Percentiles rank a stretch among this genome's conserved stretches.
Evolutionary conservation across 1,140 invertebrate species (phyloP).

Genomic region (Coptotermes formosanus): DNA sequence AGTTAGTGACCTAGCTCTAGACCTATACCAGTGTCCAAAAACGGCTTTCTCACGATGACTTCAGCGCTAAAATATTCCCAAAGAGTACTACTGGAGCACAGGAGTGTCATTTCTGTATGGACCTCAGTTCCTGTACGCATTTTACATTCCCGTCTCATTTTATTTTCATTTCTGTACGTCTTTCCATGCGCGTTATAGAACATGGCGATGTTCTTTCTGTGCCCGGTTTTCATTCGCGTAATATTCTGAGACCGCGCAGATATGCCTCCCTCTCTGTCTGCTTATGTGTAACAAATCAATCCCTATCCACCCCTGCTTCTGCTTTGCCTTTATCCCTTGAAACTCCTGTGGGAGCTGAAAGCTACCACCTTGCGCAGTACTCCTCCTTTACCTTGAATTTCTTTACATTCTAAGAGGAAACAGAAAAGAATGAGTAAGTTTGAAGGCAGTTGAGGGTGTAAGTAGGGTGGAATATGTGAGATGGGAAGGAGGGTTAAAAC

Average conservation of each 20-base stretch:
- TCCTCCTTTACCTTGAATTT: background rate
- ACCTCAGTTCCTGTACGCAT: too few species aligned
- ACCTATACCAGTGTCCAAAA: too few species aligned
- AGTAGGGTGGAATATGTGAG: slow-evolving; percentile 12
- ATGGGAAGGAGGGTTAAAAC: background rate
- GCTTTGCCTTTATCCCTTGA: background rate
- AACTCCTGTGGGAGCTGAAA: slow-evolving; percentile 7
- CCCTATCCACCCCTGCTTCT: background rate
- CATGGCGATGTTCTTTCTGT: background rate
- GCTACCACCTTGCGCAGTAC: background rate
- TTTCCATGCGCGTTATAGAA: too few species aligned
- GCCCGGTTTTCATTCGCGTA: background rate
- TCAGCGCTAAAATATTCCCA: too few species aligned
- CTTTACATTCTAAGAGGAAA: background rate
- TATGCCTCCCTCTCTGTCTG: background rate
- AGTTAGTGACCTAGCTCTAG: too few species aligned
- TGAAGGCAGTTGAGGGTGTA: background rate
- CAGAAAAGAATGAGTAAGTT: background rate
- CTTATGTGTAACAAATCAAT: slow-evolving; percentile 1
- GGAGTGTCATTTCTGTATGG: too few species aligned
- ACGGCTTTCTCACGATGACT: too few species aligned
- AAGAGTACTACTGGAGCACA: too few species aligned
- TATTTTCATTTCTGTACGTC: too few species aligned
- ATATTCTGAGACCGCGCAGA: background rate
- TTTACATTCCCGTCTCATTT: too few species aligned